These are phyloP conservation scores for Noturus placidus DNA, from an alignment of 2,113 vertebrate genomes.

Conservation along the genomic window DNA sequence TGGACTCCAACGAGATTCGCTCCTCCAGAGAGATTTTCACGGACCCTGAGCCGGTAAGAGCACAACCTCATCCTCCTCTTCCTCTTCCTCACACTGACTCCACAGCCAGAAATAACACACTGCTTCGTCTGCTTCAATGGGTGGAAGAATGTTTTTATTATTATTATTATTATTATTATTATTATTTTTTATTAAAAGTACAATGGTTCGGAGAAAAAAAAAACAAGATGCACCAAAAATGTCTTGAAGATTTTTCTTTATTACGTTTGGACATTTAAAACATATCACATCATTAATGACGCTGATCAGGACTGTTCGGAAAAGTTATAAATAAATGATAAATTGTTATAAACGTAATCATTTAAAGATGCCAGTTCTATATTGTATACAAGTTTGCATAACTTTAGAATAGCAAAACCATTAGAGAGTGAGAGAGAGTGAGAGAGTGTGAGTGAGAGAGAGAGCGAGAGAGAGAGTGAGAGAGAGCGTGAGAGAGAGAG, in stretches of 20 bases:
- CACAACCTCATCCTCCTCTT: neutral
- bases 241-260: neutral
- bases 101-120: neutral
- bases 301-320: neutral
- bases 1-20: slow-evolving; percentile 72
- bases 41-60: slow-evolving; percentile 52
- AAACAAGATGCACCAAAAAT: neutral
- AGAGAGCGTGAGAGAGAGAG: no score
- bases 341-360: neutral
- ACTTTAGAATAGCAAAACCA: neutral
- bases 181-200: no score
- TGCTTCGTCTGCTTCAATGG: neutral
- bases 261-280: neutral
- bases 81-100: neutral
- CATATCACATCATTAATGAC: neutral
- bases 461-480: no score
- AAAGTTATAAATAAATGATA: neutral
- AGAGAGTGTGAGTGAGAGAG: no score
- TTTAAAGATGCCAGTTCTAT: no score
- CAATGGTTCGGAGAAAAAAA: neutral
- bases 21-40: slow-evolving; percentile 62
- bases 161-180: no score
- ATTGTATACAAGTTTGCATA: no score
- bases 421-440: no score
- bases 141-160: no score